Evolutionary conservation across 2,113 vertebrate genomes (phyloP), one percentile per base, ranked within the genome.

Genomic region (Turdus rufiventris): DNA sequence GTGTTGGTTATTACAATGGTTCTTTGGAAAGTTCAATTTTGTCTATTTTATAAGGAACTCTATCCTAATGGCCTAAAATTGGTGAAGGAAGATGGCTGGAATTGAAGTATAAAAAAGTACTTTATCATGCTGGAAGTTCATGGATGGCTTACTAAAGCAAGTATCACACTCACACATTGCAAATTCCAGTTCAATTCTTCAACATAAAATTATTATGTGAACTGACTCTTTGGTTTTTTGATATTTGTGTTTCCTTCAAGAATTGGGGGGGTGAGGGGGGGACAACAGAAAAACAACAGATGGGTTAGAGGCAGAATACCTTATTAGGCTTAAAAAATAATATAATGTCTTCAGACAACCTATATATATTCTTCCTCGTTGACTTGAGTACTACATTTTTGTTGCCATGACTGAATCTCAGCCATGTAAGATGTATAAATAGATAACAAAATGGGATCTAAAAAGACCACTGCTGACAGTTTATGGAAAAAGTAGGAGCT

Each of bases 221-320:
- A 53, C 13, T 36, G 34, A 31, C 45, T 79, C 13, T 29, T 54
- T 56, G 5, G 0, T 2, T 62, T 75, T 53, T 67, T 25, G 12
- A 25, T 54, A 47, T 60, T 72, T 31, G 17, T 72, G 3, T 76
- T 89, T 48, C 14, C 10, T 79, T 36, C 43, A 50, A 53, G 5
- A 42, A 57, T 0, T 3, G 2, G 7, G 18, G 19, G 4, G 4
- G 1, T 3, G 5, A 11, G 18, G 14, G 4, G 1, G 12, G 5
- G 0, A 29, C 12, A 13, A 33, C 5, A 43, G 43, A 17, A 43
- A 62, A 28, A 50, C 16, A 42, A 54, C 19, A 45, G 5, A 21
- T 11, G 3, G 2, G 8, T 81, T 73, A 70, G 26, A 61, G 5
- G 7, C 10, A 48, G 29, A 72, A 67, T 45, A 53, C 0, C 18